Evolutionary conservation across 2,113 vertebrate genomes (phyloP), one percentile per base, ranked within the genome.

Genomic region (Cyphomyrus plagiostoma): DNA sequence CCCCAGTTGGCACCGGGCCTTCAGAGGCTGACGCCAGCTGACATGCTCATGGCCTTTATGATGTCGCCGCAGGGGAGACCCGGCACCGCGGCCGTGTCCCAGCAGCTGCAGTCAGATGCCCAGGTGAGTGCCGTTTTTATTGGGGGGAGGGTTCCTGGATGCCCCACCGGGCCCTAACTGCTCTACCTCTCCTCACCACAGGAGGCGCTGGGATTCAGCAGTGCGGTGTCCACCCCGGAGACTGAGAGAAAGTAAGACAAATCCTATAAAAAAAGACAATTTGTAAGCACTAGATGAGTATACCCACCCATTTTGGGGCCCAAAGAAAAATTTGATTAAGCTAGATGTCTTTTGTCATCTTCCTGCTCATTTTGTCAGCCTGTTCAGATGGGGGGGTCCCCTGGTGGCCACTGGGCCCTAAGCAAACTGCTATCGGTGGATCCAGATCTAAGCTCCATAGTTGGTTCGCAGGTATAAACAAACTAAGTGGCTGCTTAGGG

Each of bases 201-300:
- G 98, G 98, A 99, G 92, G 98, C 97, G 0, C 95, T 98, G 49
- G 98, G 97, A 86, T 96, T 98, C 92, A 96, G 94, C 91, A 98
- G 97, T n/a, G 90, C 94, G 0, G 94, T 94, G 0, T 98, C 97
- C 90, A 99, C 97, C 45, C 97, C 98, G 0, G 98, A 99, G 92
- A 95, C 95, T 0, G 97, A 99, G 91, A 96, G 97, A 94, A 97
- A 97, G 98, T 99, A 97, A 96, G 95, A 95, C 46, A 77, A 19
- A 77, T 8, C 46, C 1, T 84, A 13, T 74, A 46, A 45, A 42
- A 48, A 48, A 13, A 83, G 2, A 26, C 3, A 46, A 56, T 58
- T 21, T 74, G 88, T 87, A 49, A 19, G 26, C 35, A 1, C 49
- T 89, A 17, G 23, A 35, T 52, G 48, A 11, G 15, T 42, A 42